phyloP scores from a whole-genome alignment of 2,113 vertebrate genomes.

The Elephas maximus region DNA sequence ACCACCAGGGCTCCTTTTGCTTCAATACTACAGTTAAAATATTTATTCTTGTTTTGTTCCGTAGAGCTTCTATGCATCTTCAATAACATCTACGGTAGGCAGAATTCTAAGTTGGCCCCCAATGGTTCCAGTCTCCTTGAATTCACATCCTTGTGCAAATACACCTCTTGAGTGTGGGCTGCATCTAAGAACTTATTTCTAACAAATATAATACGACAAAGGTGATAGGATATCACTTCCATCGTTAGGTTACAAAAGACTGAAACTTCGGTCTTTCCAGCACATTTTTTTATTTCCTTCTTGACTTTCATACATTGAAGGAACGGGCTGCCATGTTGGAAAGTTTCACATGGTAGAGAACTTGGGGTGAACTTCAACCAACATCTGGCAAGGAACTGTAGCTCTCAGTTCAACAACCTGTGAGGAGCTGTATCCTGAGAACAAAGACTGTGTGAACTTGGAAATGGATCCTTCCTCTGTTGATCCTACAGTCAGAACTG shows the following conservation, averaged over 20 bases:
- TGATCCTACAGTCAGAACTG: background rate
- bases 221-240: background rate
- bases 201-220: background rate
- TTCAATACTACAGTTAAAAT: background rate
- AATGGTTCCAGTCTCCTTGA: background rate
- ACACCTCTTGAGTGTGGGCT: background rate
- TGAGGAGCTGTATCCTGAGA: background rate
- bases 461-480: background rate
- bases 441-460: background rate
- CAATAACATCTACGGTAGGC: background rate
- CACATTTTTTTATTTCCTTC: background rate
- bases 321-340: background rate
- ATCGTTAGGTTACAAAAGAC: background rate
- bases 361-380: background rate
- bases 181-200: background rate
- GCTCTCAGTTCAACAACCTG: background rate
- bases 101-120: background rate
- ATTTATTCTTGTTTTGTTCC: background rate
- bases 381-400: background rate
- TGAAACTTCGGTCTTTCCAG: background rate
- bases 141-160: background rate
- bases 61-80: background rate
- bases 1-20: too few relatives aligned
- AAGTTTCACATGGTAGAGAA: background rate
- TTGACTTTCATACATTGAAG: background rate